These are phyloP conservation scores for Pelodytes ibericus DNA, from an alignment of 2,797 vertebrate genomes.

Conservation along the genomic window DNA sequence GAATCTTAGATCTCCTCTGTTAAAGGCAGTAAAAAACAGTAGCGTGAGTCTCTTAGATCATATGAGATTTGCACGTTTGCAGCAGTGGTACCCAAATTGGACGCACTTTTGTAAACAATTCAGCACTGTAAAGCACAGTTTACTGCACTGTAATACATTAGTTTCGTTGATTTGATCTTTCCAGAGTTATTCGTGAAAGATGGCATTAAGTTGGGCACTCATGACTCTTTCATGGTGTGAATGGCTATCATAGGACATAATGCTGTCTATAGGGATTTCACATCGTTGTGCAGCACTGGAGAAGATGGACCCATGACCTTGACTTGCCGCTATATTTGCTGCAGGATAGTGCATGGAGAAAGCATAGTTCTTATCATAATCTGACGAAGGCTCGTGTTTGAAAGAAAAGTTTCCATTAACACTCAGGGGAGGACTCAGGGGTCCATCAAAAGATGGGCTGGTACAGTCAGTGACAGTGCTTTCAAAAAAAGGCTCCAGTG, in stretches of 20 bases:
- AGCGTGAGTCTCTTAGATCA: constrained; percentile 69
- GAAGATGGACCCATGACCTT: constrained; percentile 80
- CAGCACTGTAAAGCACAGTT: constrained; percentile 62
- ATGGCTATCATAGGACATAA: constrained; percentile 90
- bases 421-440: constrained; percentile 95
- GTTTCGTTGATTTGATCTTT: constrained; percentile 60
- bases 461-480: constrained; percentile 84
- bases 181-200: constrained; percentile 87
- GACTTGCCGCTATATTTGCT: constrained; percentile 74
- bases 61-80: constrained; percentile 72
- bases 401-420: constrained; percentile 98
- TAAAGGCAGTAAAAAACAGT: constrained; percentile 78
- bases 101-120: constrained; percentile 69
- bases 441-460: constrained; percentile 89
- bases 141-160: constrained; percentile 53
- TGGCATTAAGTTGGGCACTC: constrained; percentile 91
- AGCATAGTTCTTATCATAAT: constrained; percentile 88
- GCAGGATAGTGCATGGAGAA: constrained; percentile 88
- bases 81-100: constrained; percentile 64
- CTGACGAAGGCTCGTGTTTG: constrained; percentile 86
- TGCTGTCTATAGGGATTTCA: constrained; percentile 85
- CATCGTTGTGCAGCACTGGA: constrained; percentile 78
- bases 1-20: constrained; percentile 68
- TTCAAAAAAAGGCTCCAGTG: constrained; percentile 93
- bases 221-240: constrained; percentile 90